A percentile compares a stretch with the other conserved stretches of the same genome.
phyloP scores from a whole-genome alignment of 2,888 invertebrate species.

The Paralinhomoeus sp. region DNA sequence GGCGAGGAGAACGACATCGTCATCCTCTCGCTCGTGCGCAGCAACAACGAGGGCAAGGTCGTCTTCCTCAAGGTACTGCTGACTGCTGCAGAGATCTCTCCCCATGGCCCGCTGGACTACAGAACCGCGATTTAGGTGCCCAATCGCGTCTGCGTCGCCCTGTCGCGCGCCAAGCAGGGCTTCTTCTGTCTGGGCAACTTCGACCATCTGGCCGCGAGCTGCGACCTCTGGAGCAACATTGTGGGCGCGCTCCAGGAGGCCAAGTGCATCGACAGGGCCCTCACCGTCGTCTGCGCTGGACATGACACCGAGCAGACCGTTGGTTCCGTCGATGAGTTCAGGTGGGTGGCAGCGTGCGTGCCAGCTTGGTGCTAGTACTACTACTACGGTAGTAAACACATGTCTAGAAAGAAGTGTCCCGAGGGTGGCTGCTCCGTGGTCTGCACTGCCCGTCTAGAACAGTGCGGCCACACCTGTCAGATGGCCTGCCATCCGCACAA shows the following conservation, averaged over 20 bases:
- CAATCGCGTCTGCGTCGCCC: conserved; percentile 26
- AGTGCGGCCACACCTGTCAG: conserved; percentile 41
- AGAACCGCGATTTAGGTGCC: conserved; percentile 1
- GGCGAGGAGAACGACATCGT: conserved; percentile 55
- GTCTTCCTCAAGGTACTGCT: conserved; percentile 22
- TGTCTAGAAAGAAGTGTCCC: conserved; percentile 8
- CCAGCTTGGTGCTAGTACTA: too few relatives aligned
- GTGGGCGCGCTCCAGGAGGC: not conserved
- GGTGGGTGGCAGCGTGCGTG: too few relatives aligned
- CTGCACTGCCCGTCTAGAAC: conserved; percentile 33
- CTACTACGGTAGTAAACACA: too few relatives aligned
- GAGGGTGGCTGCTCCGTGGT: conserved; percentile 35
- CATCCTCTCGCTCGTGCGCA: conserved; percentile 29
- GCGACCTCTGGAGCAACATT: conserved; percentile 7
- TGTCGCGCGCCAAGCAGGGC: conserved; percentile 47
- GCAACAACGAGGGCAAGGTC: conserved; percentile 15
- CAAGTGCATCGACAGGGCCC: conserved; percentile 2
- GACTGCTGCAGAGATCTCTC: conserved; percentile 2
- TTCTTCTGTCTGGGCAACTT: conserved; percentile 50
- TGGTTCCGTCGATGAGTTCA: conserved; percentile 6
- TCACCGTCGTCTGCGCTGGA: conserved; percentile 9
- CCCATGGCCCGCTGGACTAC: not conserved
- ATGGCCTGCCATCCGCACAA: conserved; percentile 40
- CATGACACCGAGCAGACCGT: conserved; percentile 9
- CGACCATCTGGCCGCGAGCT: conserved; percentile 13